A percentile compares a stretch with the other conserved stretches of the same genome.
These are phyloP conservation scores for Sarcophaga subvicina DNA, from an alignment of 2,888 invertebrate genomes.

Conservation along the genomic window DNA sequence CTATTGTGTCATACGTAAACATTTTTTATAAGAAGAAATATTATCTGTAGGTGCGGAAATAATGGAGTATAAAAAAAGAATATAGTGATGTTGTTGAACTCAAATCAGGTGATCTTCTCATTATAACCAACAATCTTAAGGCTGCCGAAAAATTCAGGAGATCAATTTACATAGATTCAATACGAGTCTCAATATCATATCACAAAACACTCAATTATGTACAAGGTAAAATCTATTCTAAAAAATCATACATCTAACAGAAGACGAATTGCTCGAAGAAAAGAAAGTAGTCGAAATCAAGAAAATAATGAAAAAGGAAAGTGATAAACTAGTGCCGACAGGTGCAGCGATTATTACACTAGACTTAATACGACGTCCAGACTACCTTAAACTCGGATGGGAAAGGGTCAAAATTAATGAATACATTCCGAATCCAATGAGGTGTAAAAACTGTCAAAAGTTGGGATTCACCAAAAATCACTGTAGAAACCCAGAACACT, in stretches of 20 bases:
- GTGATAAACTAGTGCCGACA: conserved; percentile 9
- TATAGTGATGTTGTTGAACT: no score
- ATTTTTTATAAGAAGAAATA: no score
- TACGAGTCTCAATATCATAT: no score
- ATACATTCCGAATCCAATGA: background rate
- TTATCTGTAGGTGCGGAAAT: no score
- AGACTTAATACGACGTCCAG: conserved; percentile 23
- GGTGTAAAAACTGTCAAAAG: no score
- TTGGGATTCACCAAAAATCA: conserved; percentile 26
- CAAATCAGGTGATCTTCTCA: no score
- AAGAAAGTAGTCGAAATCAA: background rate
- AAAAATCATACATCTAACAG: conserved; percentile 19
- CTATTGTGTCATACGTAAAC: no score
- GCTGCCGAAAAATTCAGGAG: no score
- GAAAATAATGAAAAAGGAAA: conserved; percentile 31
- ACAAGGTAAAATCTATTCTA: background rate
- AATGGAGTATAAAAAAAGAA: no score
- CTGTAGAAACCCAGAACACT: conserved; percentile 4
- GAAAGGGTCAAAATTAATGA: conserved; percentile 32
- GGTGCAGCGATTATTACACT: conserved; percentile 36
- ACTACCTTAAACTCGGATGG: conserved; percentile 20
- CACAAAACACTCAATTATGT: background rate
- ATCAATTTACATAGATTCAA: no score
- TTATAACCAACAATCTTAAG: no score
- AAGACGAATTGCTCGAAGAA: conserved; percentile 9